Evolutionary conservation across 2,888 invertebrate species (phyloP).

Genomic region (Apodemia zela): DNA sequence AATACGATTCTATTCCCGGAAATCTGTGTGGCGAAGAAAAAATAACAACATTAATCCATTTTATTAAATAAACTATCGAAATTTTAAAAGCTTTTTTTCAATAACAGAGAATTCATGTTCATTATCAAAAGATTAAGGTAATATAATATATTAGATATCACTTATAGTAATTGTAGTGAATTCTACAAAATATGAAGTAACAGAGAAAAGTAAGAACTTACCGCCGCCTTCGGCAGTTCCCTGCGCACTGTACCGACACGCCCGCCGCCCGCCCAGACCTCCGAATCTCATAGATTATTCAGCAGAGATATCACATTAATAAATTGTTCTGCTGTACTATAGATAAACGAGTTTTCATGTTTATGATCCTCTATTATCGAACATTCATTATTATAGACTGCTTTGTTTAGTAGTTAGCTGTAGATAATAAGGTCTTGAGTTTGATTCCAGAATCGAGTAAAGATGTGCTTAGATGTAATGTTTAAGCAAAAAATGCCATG

Average conservation of each 20-base stretch:
- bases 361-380: background rate
- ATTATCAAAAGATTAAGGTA: background rate
- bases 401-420: no score
- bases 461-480: no score
- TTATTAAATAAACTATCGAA: no score
- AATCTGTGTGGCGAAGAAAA: no score
- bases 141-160: background rate
- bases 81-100: no score
- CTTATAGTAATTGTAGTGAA: background rate
- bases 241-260: conserved; percentile 50
- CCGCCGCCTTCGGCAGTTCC: conserved; percentile 44
- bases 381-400: background rate
- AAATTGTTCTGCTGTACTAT: conserved; percentile 7
- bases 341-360: conserved; percentile 5
- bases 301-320: conserved; percentile 22
- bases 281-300: conserved; percentile 28
- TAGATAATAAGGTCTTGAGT: no score
- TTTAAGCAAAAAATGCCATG: no score
- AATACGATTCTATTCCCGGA: no score
- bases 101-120: no score
- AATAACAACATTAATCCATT: no score
- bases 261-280: conserved; percentile 21
- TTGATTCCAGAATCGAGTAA: no score
- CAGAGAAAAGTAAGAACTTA: conserved; percentile 34
- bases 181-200: background rate